Conservation (phyloP, 1,140 invertebrate genomes). For the Subanguina moxae region DNA sequence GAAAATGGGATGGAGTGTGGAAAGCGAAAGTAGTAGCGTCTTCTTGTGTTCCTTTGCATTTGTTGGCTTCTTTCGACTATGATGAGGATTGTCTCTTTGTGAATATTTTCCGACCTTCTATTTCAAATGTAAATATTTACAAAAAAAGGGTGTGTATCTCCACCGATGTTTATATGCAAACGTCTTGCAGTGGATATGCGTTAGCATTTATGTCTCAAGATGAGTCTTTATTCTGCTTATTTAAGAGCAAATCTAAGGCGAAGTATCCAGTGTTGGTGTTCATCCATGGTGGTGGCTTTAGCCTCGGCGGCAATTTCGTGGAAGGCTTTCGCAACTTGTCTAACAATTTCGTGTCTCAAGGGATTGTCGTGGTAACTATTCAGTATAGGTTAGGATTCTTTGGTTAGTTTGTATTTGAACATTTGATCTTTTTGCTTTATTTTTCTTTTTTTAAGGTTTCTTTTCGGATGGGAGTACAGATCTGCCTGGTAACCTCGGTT, state of each 20-base stretch:
- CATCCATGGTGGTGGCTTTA: conserved; percentile 44
- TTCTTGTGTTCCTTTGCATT: conserved; percentile 38
- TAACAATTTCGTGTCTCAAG: conserved; percentile 36
- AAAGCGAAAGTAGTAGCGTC: conserved; percentile 28
- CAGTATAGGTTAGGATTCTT: conserved; percentile 49
- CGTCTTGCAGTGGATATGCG: too few species aligned
- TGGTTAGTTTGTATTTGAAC: conserved; percentile 10
- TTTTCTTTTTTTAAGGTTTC: conserved; percentile 43
- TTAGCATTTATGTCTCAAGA: too few species aligned
- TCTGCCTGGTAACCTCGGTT: conserved; percentile 50
- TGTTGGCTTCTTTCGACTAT: conserved; percentile 35
- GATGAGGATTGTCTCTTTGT: conserved; percentile 93
- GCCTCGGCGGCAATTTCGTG: conserved; percentile 10
- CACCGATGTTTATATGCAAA: not conserved
- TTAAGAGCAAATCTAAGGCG: not conserved
- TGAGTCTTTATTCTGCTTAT: too few species aligned
- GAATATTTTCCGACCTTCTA: conserved; percentile 81
- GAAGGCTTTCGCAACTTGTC: conserved; percentile 36
- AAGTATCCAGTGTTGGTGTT: conserved; percentile 32
- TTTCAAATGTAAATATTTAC: not conserved
- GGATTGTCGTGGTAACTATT: conserved; percentile 43
- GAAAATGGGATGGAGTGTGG: conserved; percentile 28
- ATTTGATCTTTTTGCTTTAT: not conserved
- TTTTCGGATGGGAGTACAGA: conserved; percentile 64
- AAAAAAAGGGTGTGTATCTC: not conserved